Base-by-base conservation (phyloP, 2,113 vertebrate genomes). In the Calyptommatus sinebrachiatus region DNA sequence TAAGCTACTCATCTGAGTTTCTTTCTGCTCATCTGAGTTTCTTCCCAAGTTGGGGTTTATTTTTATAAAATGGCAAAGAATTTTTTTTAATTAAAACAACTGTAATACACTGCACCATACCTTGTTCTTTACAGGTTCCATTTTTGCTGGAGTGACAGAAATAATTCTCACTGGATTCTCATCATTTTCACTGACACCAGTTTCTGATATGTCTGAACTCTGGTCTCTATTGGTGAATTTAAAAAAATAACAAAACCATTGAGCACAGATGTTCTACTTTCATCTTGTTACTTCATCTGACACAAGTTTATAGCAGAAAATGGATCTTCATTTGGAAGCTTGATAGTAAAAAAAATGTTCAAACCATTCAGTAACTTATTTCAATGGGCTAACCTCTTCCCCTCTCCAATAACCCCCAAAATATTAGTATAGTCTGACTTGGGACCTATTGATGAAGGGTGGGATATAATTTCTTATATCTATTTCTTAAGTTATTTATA, bases 131-230 rank as follows among this genome's bases (percentile, higher is more conserved):
- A 89, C 95, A 57, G 94, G 91, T 3, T 97, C 97, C 73, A 90
- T 92, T 89, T 96, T 96, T 79, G 90, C 93, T 89, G 96, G 96
- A 50, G 93, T 94, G 46, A 95, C 94, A 28, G 95, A 93, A 89
- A 95, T 96, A 90, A 98, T 96, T 87, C 97, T 97, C 66, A 97
- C 95, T 0, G 98, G 98, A 85, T 99, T 98, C 94, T 99, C 98
- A 53, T 99, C 97, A 83, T 99, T 99, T 93, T 99, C 98, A 89
- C 97, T 97, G 57, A 97, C 95, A 74, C 93, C 96, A 0, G 95
- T 97, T 92, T 97, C 97, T 63, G 96, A 91, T 62, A 96, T 92
- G 84, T 98, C 97, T 5, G 96, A 95, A 87, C 92, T 94, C 76
- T 92, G 91, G 53, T 96, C 97, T 93, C 96, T 98, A 81, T 71